Percentiles rank a stretch among this genome's conserved stretches.
Conservation (phyloP, 1,140 invertebrate species). For the Lepidurus packardi region DNA sequence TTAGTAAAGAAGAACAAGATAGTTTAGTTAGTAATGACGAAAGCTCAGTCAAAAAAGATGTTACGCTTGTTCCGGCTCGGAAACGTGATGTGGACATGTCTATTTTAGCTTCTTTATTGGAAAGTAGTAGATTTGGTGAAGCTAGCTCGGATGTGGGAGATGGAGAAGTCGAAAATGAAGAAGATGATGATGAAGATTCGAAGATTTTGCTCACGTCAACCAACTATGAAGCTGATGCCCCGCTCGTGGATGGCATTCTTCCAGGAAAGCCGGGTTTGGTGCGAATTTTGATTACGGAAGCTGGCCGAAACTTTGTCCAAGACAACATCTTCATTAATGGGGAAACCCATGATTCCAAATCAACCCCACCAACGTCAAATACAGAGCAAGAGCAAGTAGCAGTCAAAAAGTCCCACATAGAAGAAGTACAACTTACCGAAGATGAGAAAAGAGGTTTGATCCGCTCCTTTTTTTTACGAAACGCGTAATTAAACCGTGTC, state of each 20-base stretch:
- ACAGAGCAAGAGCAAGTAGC: conserved; percentile 10
- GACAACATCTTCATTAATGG: conserved; percentile 30
- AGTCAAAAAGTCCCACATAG: background rate
- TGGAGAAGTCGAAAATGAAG: conserved; percentile 36
- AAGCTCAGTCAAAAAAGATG: background rate
- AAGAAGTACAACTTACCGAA: conserved; percentile 36
- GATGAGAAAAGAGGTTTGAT: conserved; percentile 39
- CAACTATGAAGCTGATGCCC: background rate
- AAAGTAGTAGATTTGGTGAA: background rate
- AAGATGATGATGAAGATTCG: conserved; percentile 32
- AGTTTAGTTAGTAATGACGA: background rate
- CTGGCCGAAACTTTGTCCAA: conserved; percentile 32
- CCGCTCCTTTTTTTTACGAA: background rate
- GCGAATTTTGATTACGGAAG: conserved; percentile 29
- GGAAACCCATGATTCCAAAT: background rate
- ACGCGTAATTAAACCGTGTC: conserved; percentile 27
- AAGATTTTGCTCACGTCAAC: conserved; percentile 24
- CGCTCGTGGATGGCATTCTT: background rate
- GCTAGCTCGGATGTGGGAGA: conserved; percentile 33
- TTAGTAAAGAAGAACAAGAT: background rate
- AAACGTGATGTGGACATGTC: background rate
- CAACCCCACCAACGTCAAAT: background rate
- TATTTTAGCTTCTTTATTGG: background rate
- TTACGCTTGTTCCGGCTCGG: background rate
- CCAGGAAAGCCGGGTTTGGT: background rate